These are phyloP conservation scores for Hydroisotoma schaefferi DNA, from an alignment of 2,888 invertebrate species.

Conservation along the genomic window DNA sequence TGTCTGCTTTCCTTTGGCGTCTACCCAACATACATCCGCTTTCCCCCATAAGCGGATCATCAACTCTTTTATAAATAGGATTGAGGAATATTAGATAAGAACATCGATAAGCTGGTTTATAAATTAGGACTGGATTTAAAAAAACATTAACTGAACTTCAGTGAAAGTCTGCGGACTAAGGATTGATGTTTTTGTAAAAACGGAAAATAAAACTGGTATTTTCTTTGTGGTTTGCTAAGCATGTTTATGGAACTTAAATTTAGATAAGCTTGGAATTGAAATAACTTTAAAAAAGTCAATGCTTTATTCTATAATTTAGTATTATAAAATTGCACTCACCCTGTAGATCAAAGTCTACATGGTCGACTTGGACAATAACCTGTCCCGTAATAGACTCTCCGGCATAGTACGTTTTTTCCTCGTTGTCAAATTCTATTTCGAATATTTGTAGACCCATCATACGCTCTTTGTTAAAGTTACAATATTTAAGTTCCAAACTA, in stretches of 20 bases:
- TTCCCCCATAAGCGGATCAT: conserved; percentile 28
- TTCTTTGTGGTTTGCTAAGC: no score
- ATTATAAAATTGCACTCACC: conserved; percentile 14
- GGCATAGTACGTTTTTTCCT: conserved; percentile 19
- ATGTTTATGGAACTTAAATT: no score
- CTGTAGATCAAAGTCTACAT: conserved; percentile 18
- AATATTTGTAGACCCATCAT: conserved; percentile 24
- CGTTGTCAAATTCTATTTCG: conserved; percentile 28
- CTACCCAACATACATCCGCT: conserved; percentile 29
- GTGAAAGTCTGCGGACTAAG: no score
- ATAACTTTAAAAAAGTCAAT: no score
- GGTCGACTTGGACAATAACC: conserved; percentile 21
- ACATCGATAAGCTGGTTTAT: no score
- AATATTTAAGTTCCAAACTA: no score
- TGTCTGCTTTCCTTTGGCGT: conserved; percentile 9
- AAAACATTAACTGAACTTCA: no score
- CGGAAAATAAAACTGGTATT: no score
- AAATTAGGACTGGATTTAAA: no score
- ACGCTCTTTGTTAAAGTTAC: no score
- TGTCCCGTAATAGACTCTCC: conserved; percentile 26
- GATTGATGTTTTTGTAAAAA: no score
- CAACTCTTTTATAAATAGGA: conserved; percentile 18
- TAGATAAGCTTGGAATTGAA: no score
- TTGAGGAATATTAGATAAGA: neutral
- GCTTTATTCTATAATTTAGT: neutral